A percentile compares a stretch with the other conserved stretches of the same genome.
These are phyloP conservation scores for Pedetes capensis DNA, from an alignment of 2,113 vertebrate genomes.

Conservation along the genomic window DNA sequence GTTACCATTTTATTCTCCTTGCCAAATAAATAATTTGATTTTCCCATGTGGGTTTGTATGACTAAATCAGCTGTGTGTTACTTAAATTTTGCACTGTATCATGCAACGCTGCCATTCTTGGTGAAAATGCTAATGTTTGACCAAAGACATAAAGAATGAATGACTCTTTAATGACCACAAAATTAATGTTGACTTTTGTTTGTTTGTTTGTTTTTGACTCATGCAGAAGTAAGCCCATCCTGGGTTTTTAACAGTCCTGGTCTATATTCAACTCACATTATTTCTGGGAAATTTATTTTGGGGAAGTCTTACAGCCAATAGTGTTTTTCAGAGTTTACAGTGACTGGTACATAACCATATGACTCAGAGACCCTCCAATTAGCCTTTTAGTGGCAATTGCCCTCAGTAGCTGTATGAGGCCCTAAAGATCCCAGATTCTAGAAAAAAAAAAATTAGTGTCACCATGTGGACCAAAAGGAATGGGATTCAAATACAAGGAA, in stretches of 20 bases:
- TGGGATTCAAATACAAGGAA: not conserved
- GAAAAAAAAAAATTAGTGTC: not conserved
- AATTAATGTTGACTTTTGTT: too few species aligned
- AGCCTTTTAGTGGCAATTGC: not conserved
- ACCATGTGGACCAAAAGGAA: not conserved
- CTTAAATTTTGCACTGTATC: not conserved
- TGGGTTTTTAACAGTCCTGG: not conserved
- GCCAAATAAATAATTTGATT: not conserved
- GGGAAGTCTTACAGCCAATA: not conserved
- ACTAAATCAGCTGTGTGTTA: not conserved
- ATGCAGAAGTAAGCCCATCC: not conserved
- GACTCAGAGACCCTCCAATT: not conserved
- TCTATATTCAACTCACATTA: not conserved
- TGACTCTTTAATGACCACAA: not conserved
- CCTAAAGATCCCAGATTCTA: not conserved
- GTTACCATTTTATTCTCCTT: not conserved
- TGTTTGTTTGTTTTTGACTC: not conserved
- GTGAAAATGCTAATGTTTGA: not conserved
- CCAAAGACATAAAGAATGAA: not conserved
- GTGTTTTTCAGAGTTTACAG: not conserved
- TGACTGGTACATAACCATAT: not conserved
- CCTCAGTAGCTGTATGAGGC: not conserved
- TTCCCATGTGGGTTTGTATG: not conserved
- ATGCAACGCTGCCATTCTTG: constrained; percentile 6
- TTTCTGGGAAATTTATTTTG: not conserved